These are phyloP conservation scores for Camarhynchus parvulus DNA, from an alignment of 2,113 vertebrate species.

Conservation along the genomic window DNA sequence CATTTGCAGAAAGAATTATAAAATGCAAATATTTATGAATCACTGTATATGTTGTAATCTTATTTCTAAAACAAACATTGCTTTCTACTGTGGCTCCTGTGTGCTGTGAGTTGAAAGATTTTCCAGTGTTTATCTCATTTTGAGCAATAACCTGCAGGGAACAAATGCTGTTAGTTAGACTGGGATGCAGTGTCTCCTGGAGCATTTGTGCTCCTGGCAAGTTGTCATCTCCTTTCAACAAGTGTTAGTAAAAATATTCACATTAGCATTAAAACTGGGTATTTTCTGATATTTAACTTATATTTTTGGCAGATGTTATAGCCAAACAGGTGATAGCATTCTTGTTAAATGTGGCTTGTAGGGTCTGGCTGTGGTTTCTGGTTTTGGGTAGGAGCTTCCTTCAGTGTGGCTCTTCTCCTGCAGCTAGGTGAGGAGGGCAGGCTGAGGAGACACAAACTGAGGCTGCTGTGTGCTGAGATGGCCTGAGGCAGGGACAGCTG, in stretches of 20 bases:
- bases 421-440: neutral
- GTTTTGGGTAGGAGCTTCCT: neutral
- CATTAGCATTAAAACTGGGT: constrained; percentile 12
- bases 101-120: neutral
- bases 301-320: constrained; percentile 39
- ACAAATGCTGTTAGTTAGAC: constrained; percentile 20
- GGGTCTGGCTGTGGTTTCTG: neutral
- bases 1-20: constrained; percentile 70
- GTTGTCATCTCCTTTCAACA: constrained; percentile 37
- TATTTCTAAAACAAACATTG: constrained; percentile 66
- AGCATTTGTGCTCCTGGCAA: constrained; percentile 7
- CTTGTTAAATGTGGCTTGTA: neutral
- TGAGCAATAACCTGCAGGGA: neutral
- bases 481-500: neutral
- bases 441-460: neutral
- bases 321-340: constrained; percentile 30
- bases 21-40: constrained; percentile 74
- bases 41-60: constrained; percentile 52
- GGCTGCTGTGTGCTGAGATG: neutral
- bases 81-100: neutral
- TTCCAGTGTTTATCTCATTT: neutral
- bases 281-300: constrained; percentile 37
- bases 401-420: neutral
- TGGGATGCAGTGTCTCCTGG: neutral
- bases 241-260: constrained; percentile 47